Base-by-base conservation (phyloP, 2,797 vertebrate species). In the Myotis planiceps region DNA sequence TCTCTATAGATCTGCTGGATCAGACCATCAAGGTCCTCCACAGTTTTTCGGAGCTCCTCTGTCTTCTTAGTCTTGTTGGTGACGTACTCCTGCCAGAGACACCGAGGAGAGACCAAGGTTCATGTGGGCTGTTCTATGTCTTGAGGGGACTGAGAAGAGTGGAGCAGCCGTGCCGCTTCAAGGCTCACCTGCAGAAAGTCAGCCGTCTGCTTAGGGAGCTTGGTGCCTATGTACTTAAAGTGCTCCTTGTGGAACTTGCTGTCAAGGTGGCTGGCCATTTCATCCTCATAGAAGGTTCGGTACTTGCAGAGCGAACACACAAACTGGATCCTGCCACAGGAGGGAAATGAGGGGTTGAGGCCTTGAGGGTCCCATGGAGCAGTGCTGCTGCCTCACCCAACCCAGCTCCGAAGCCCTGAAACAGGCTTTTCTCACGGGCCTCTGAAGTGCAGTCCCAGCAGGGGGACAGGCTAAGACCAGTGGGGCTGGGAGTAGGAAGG, bases 181-280 rank as follows among this genome's bases (percentile, higher is more conserved):
- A 63, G 55, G 58, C 90, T 95, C 95, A 99, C 99, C 99, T 99
- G 99, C 32, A 99, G 98, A 93, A 99, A 99, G 94, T 99, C 99
- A 0, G 99, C 99, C 0, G 99, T 99, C 90, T 99, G 99, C 75
- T 99, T 99, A 15, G 99, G 99, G 78, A 99, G 97, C 85, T 99
- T 99, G 95, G 98, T 98, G 71, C 99, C 99, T 0, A 99, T 99
- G 34, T 99, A 99, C 96, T 99, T 99, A 94, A 99, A 99, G 90
- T 99, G 99, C 29, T 99, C 99, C 97, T 99, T 99, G 95, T 99
- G 99, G 97, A 99, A 99, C 83, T 99, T 99, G 97, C 99, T 99
- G 63, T 99, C 99, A 0, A 99, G 98, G 87, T 99, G 99, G 88
- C 89, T 95, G 58, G 98, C 98, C 99, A 99, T 99, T 96, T 99